Evolutionary conservation across 2,113 vertebrate genomes (phyloP).

Genomic region (Cyanoderma ruficeps): DNA sequence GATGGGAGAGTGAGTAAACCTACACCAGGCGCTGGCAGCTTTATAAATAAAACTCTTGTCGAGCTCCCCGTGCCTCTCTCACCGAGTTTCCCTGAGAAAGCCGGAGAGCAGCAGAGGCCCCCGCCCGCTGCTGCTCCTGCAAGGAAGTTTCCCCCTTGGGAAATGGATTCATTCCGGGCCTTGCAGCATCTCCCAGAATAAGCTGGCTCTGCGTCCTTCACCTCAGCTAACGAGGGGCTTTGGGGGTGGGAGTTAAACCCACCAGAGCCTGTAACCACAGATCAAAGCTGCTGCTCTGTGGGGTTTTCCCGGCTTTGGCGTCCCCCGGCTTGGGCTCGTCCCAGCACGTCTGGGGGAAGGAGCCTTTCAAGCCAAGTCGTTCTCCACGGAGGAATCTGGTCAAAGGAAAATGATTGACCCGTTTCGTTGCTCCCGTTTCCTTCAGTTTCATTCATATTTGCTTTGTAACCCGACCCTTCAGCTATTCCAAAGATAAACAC

Average conservation of each 20-base stretch:
- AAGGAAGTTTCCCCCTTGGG: background rate
- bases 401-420: background rate
- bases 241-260: background rate
- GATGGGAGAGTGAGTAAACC: conserved; percentile 54
- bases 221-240: rapidly evolving
- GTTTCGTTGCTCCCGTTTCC: background rate
- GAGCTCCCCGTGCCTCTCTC: background rate
- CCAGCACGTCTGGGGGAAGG: background rate
- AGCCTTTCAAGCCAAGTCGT: background rate
- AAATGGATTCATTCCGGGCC: background rate
- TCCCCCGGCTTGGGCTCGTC: background rate
- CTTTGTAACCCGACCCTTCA: background rate
- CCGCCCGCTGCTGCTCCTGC: background rate
- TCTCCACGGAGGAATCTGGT: background rate
- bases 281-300: background rate
- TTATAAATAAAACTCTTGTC: conserved; percentile 24
- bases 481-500: background rate
- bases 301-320: background rate
- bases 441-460: background rate
- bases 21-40: conserved; percentile 30
- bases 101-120: background rate
- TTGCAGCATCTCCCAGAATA: background rate
- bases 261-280: rapidly evolving
- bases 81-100: background rate
- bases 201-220: background rate